Conservation (phyloP, 1,140 invertebrate genomes). For the Aphaenogaster ashmeadi region DNA sequence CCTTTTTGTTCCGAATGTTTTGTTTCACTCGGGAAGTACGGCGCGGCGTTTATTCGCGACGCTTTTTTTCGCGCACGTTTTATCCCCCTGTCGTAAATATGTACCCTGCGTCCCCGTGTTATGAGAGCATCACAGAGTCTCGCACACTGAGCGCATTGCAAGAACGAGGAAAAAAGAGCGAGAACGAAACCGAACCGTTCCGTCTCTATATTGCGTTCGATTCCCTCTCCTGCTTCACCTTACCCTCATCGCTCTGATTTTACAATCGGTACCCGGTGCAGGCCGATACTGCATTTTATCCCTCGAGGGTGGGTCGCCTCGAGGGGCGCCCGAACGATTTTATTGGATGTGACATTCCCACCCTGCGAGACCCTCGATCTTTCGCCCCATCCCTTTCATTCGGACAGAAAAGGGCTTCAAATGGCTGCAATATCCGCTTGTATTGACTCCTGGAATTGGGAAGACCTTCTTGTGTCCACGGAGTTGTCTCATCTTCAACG, state of each 20-base stretch:
- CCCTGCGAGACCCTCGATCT: constrained; percentile 69
- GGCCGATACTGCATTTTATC: constrained; percentile 81
- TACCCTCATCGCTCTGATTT: constrained; percentile 68
- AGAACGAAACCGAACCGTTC: constrained; percentile 44
- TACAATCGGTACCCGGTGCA: constrained; percentile 76
- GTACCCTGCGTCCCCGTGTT: constrained; percentile 56
- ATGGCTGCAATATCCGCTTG: constrained; percentile 84
- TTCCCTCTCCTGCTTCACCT: constrained; percentile 25
- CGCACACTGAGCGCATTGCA: constrained; percentile 66
- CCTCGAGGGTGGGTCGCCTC: constrained; percentile 67
- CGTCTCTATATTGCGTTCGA: constrained; percentile 73
- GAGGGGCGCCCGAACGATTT: constrained; percentile 77
- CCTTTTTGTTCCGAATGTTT: background rate
- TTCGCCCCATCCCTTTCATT: constrained; percentile 65
- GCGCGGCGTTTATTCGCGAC: constrained; percentile 67
- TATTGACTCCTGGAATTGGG: constrained; percentile 84
- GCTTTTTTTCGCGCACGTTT: constrained; percentile 56
- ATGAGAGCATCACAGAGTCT: constrained; percentile 62
- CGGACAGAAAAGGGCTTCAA: constrained; percentile 79
- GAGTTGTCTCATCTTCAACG: constrained; percentile 66
- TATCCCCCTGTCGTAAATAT: constrained; percentile 71
- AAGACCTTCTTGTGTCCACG: constrained; percentile 78
- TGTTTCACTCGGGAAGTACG: constrained; percentile 46
- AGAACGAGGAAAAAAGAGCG: constrained; percentile 34
- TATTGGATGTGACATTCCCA: constrained; percentile 81